Evolutionary conservation across 2,797 vertebrate species (phyloP).

Genomic region (Neostethus bicornis): DNA sequence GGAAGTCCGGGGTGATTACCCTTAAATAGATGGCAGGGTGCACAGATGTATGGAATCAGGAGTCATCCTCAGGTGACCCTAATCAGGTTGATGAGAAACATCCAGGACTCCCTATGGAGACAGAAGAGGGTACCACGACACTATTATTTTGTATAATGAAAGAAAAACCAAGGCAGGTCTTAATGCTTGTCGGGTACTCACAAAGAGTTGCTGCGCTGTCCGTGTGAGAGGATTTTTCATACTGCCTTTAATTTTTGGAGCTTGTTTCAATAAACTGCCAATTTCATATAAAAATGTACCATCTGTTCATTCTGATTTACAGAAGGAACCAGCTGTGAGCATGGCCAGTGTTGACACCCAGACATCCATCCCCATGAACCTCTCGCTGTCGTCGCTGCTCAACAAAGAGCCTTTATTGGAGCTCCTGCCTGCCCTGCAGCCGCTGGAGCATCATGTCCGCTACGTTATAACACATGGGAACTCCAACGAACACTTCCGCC

Average conservation of each 20-base stretch:
- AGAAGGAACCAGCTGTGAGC: slow-evolving; percentile 76
- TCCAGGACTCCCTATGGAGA: no score
- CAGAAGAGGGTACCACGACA: no score
- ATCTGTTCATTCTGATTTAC: background rate
- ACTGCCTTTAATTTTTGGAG: background rate
- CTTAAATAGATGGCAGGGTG: no score
- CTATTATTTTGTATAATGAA: no score
- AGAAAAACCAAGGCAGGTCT: no score
- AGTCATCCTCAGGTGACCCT: no score
- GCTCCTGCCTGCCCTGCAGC: slow-evolving; percentile 86
- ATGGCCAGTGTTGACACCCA: slow-evolving; percentile 89
- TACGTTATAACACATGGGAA: slow-evolving; percentile 88
- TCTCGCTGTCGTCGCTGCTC: slow-evolving; percentile 83
- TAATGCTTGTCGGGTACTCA: no score
- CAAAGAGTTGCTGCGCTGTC: no score
- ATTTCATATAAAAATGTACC: background rate
- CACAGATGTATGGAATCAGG: no score
- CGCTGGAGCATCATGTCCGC: slow-evolving; percentile 83
- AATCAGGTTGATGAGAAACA: no score
- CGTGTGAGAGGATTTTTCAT: no score
- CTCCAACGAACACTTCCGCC: slow-evolving; percentile 83
- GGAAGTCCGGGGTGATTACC: no score
- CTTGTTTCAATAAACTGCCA: background rate
- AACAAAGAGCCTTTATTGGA: slow-evolving; percentile 88
- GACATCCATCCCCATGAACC: slow-evolving; percentile 81